Percentiles rank a stretch among this genome's conserved stretches.
phyloP scores from a whole-genome alignment of 2,797 vertebrate genomes.

The Chrysocyon brachyurus region DNA sequence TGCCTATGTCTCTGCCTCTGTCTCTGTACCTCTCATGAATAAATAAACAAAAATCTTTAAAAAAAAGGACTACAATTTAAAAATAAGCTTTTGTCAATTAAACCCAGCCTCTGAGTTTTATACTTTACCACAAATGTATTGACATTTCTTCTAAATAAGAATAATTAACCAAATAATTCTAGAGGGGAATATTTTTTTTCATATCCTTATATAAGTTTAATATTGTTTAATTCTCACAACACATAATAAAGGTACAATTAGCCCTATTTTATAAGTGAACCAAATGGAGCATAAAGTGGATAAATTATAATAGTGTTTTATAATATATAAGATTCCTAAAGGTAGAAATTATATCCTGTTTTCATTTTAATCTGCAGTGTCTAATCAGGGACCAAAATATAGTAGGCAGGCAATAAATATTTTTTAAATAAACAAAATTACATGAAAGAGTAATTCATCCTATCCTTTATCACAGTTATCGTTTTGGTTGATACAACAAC shows the following conservation, averaged over 20 bases:
- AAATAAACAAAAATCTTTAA: no score
- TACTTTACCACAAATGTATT: not conserved
- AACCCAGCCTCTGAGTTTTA: not conserved
- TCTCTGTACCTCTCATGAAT: no score
- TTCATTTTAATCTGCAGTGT: not conserved
- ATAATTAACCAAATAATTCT: slow-evolving; percentile 17
- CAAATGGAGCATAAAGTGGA: not conserved
- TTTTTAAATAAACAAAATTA: not conserved
- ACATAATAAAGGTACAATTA: not conserved
- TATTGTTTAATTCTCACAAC: not conserved
- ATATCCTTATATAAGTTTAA: not conserved
- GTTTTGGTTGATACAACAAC: not conserved
- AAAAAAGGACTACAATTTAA: no score
- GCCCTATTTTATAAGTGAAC: not conserved
- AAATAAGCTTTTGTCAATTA: not conserved
- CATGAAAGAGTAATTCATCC: not conserved
- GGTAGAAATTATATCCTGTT: not conserved
- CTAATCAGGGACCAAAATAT: not conserved
- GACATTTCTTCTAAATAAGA: not conserved
- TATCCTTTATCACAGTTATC: not conserved
- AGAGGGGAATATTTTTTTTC: not conserved
- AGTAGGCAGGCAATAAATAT: not conserved
- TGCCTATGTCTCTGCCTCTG: no score
- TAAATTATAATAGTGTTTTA: not conserved
- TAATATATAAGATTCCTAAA: not conserved